These are phyloP conservation scores for Aphidius colemani DNA, from an alignment of 2,888 invertebrate species.

Conservation along the genomic window DNA sequence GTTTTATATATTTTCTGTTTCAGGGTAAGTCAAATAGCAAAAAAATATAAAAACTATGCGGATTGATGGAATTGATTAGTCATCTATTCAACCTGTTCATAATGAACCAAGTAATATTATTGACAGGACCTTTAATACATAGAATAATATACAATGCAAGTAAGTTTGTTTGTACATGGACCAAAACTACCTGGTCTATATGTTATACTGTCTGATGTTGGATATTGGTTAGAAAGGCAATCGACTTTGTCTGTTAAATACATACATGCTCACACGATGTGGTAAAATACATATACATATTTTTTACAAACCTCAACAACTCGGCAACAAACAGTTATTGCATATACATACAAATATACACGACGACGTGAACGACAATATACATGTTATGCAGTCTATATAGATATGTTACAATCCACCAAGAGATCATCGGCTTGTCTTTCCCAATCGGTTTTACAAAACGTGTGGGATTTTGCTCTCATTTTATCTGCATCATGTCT, in stretches of 20 bases:
- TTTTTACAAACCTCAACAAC: too few species aligned
- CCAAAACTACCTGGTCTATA: slow-evolving; percentile 14
- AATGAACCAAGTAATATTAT: too few species aligned
- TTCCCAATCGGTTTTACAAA: slow-evolving; percentile 6
- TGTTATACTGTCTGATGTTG: slow-evolving; percentile 29
- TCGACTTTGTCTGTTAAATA: slow-evolving; percentile 29
- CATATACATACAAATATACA: slow-evolving; percentile 16
- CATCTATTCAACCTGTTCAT: too few species aligned
- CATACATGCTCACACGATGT: slow-evolving; percentile 8
- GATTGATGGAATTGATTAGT: too few species aligned
- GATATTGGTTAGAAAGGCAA: slow-evolving; percentile 52
- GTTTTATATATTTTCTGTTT: too few species aligned
- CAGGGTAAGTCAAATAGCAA: too few species aligned
- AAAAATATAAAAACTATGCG: too few species aligned
- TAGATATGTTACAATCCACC: slow-evolving; percentile 8
- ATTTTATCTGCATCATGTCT: slow-evolving; percentile 19
- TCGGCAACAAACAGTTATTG: too few species aligned
- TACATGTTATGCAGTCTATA: slow-evolving; percentile 17
- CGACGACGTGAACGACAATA: slow-evolving; percentile 28
- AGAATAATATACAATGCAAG: too few species aligned
- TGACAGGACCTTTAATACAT: too few species aligned
- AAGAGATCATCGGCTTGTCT: not conserved
- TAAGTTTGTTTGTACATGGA: not conserved
- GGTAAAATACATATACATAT: too few species aligned
- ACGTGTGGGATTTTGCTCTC: slow-evolving; percentile 42